These are phyloP conservation scores for Drosophila bocqueti DNA, from an alignment of 1,140 invertebrate species.

Conservation along the genomic window DNA sequence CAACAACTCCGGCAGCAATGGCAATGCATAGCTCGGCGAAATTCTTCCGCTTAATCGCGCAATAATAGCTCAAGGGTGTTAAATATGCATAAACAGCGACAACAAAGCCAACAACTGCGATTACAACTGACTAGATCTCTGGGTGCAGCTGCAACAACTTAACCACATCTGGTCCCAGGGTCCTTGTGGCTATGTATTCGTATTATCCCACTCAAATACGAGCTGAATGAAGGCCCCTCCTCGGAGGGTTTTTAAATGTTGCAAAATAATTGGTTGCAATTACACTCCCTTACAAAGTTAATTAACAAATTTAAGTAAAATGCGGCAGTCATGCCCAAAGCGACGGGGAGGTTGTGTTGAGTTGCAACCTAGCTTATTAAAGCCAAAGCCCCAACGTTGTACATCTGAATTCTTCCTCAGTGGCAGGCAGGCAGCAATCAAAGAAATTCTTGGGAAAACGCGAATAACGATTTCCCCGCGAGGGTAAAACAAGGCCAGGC, in stretches of 20 bases:
- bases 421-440: conserved; percentile 16
- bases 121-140: conserved; percentile 49
- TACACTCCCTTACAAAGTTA: conserved; percentile 15
- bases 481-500: conserved; percentile 30
- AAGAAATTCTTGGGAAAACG: conserved; percentile 21
- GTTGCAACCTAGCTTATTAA: conserved; percentile 15
- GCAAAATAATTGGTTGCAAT: conserved; percentile 33
- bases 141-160: conserved; percentile 22
- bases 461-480: conserved; percentile 23
- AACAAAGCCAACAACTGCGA: conserved; percentile 44
- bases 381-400: conserved; percentile 4
- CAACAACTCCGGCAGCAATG: conserved; percentile 32
- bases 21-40: conserved; percentile 60
- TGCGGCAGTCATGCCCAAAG: not conserved
- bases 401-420: not conserved
- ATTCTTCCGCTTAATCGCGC: conserved; percentile 73
- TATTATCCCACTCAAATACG: not conserved
- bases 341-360: not conserved
- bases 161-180: conserved; percentile 3
- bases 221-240: not conserved
- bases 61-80: conserved; percentile 71
- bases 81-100: conserved; percentile 53
- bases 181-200: conserved; percentile 11
- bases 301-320: conserved; percentile 10
- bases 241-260: not conserved